These are phyloP conservation scores for Colaptes auratus DNA, from an alignment of 2,113 vertebrate genomes.

Conservation along the genomic window DNA sequence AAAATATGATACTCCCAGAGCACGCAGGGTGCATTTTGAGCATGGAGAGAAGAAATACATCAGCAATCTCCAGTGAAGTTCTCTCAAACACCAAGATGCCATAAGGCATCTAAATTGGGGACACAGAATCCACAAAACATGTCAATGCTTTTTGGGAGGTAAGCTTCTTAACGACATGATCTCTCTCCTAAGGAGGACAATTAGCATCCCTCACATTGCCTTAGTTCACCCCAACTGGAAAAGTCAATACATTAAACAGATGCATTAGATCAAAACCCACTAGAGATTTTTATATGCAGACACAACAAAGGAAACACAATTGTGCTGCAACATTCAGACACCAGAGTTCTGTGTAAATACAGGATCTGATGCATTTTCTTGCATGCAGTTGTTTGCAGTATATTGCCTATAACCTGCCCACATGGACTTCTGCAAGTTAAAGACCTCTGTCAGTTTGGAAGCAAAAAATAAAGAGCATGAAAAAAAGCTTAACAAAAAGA, in stretches of 20 bases:
- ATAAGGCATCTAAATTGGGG: background rate
- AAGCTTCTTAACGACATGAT: background rate
- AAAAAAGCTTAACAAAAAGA: background rate
- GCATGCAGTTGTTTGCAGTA: background rate
- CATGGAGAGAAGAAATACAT: background rate
- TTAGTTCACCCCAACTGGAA: background rate
- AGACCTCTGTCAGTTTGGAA: background rate
- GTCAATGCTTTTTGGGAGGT: background rate
- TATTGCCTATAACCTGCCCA: background rate
- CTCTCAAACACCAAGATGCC: background rate
- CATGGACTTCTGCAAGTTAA: background rate
- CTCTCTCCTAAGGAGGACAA: background rate
- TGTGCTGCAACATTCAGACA: background rate
- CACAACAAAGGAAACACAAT: background rate
- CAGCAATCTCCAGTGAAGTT: background rate
- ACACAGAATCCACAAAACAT: background rate
- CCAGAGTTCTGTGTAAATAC: accelerated
- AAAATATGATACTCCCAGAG: background rate
- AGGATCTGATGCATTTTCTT: background rate
- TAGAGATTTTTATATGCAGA: too few species aligned
- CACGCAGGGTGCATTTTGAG: accelerated
- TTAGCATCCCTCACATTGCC: background rate
- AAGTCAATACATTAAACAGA: background rate
- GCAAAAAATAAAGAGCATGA: background rate
- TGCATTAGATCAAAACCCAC: background rate